Conservation (phyloP, 2,113 vertebrate species). For the Grantiella picta region DNA sequence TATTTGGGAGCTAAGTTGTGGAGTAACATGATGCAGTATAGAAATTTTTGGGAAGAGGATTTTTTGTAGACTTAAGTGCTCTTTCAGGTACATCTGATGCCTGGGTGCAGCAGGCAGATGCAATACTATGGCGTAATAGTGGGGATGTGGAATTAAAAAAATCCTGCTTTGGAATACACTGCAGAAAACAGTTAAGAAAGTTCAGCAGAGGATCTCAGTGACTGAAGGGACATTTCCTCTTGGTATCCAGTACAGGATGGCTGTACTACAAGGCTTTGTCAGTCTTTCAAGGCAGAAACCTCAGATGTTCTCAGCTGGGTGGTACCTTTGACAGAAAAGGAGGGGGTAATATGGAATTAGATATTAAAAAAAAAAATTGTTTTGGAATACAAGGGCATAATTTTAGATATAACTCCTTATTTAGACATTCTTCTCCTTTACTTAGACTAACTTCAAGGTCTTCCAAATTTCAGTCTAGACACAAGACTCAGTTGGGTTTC, state of each 20-base stretch:
- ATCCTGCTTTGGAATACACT: neutral
- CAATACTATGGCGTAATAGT: neutral
- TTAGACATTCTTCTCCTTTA: neutral
- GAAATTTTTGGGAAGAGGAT: neutral
- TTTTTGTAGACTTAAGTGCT: neutral
- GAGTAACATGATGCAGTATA: rapidly evolving
- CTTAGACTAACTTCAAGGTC: neutral
- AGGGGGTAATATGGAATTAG: neutral
- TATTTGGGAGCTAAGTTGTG: neutral
- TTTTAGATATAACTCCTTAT: neutral
- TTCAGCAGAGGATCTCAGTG: neutral
- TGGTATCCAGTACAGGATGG: neutral
- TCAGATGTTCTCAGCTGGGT: neutral
- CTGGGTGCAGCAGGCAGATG: neutral
- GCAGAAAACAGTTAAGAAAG: neutral
- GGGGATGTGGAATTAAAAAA: neutral
- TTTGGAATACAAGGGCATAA: neutral
- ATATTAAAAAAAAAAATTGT: neutral
- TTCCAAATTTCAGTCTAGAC: neutral
- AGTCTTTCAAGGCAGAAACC: neutral
- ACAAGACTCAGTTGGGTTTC: neutral
- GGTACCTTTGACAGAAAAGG: neutral
- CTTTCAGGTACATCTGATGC: neutral
- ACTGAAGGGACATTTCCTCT: neutral
- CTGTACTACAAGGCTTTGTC: neutral